These are phyloP conservation scores for Dendroctonus ponderosae DNA, from an alignment of 1,140 invertebrate genomes.

Conservation along the genomic window DNA sequence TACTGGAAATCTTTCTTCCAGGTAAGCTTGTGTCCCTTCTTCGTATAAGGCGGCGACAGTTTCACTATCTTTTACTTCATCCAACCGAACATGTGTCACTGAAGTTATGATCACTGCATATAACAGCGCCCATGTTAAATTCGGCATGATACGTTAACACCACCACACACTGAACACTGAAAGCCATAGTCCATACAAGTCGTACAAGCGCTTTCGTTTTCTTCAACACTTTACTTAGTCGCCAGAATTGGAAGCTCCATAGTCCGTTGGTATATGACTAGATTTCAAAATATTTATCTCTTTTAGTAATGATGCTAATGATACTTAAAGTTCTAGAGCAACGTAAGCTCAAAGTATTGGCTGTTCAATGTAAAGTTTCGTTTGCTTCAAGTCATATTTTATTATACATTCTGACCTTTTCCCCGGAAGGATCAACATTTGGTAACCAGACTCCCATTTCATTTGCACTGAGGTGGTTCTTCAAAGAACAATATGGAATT, in stretches of 20 bases:
- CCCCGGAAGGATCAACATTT: too few species aligned
- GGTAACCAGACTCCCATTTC: too few species aligned
- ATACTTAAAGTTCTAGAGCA: too few species aligned
- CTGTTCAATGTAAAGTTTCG: too few species aligned
- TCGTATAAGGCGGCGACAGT: constrained; percentile 49
- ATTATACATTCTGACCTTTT: too few species aligned
- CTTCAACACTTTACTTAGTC: constrained; percentile 17
- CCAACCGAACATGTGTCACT: constrained; percentile 35
- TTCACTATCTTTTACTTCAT: constrained; percentile 29
- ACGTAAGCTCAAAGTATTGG: too few species aligned
- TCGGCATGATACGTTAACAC: constrained; percentile 26
- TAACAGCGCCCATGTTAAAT: constrained; percentile 4
- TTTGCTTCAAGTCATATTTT: too few species aligned
- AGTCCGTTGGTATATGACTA: background rate
- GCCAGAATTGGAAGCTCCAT: background rate
- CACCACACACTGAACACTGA: constrained; percentile 25
- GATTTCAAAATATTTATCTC: too few species aligned
- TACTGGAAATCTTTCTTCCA: constrained; percentile 65
- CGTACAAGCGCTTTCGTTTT: constrained; percentile 21
- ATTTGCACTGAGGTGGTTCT: too few species aligned
- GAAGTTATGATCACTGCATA: constrained; percentile 28
- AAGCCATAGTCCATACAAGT: background rate
- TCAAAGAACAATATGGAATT: too few species aligned
- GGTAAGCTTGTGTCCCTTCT: constrained; percentile 64
- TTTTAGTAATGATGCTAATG: too few species aligned